Evolutionary conservation across 1,140 invertebrate genomes (phyloP), one percentile per base, ranked within the genome.

Genomic region (Brachystomella parvula): DNA sequence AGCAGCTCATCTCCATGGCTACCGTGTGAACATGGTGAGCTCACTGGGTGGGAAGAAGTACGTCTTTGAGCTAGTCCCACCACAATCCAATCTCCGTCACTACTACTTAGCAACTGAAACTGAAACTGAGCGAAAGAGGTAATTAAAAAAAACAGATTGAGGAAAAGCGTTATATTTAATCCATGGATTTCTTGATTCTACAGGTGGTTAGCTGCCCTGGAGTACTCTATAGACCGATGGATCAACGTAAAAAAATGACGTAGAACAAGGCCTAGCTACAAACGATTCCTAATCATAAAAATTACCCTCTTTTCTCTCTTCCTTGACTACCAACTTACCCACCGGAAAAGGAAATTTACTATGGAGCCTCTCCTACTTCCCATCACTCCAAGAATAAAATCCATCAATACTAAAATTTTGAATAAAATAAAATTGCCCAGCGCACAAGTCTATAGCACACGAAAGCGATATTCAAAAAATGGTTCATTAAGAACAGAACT

Each of bases 151-250:
- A 76, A 69, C 39, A 44, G 9, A 9, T 44, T 44, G 9, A 44
- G 9, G n/a, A 44, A 12, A 12, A 44, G n/a, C 39, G n/a, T 9
- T 44, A n/a, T 68, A 21, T 57, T 53, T 39, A 33, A 47, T 44
- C 39, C n/a, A 53, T 53, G 12, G 3, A 6, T 53, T 53, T 53
- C 3, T 12, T 62, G 32, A 35, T 12, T 29, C n/a, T 26, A 9
- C 79, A 96, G 93, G 76, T 97, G 94, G 94, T 83, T 96, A 74
- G 90, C 91, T 64, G 91, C 92, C 58, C 78, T 96, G 73, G 92
- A 94, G 78, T 95, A 94, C 76, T 95, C 93, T 53, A 95, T 97
- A 77, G 92, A 95, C 79, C 83, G 92, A 74, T 97, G 94, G 94
- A 90, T 96, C 76, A 92, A 93, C 81, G 87, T 92, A 76, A 59